phyloP scores from a whole-genome alignment of 2,113 vertebrate species.

The Chaetorhynchus papuensis region DNA sequence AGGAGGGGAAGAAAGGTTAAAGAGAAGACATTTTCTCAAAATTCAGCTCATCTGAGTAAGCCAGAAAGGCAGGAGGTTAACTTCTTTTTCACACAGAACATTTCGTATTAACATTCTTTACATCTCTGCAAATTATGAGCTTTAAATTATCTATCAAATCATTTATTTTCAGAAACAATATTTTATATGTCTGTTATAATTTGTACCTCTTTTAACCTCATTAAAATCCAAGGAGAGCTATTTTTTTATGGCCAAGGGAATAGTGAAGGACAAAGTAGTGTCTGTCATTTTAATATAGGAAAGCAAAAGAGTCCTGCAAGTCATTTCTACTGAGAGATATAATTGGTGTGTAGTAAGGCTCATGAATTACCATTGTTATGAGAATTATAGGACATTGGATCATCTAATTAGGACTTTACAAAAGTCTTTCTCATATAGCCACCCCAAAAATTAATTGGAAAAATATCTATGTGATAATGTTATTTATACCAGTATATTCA shows the following conservation, averaged over 20 bases:
- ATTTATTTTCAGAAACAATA: neutral
- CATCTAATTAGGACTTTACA: neutral
- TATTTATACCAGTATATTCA: neutral
- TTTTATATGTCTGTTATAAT: neutral
- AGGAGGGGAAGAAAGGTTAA: accelerated
- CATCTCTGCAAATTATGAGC: neutral
- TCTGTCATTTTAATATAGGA: neutral
- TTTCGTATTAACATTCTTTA: neutral
- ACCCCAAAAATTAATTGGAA: neutral
- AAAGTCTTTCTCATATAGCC: neutral
- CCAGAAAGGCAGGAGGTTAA: neutral
- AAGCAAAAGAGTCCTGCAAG: neutral
- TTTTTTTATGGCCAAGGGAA: neutral
- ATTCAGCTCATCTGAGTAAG: neutral
- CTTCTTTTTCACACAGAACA: neutral
- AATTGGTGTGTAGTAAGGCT: neutral
- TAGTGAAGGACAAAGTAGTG: neutral
- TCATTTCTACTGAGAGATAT: neutral
- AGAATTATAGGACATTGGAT: neutral
- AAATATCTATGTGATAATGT: neutral
- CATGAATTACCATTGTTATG: neutral
- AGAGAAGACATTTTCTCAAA: neutral
- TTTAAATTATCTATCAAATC: neutral
- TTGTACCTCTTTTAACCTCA: neutral
- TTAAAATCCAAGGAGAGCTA: neutral